Percentiles rank a stretch among this genome's conserved stretches.
phyloP scores from a whole-genome alignment of 1,140 invertebrate species.

The Drosophila ogumai region DNA sequence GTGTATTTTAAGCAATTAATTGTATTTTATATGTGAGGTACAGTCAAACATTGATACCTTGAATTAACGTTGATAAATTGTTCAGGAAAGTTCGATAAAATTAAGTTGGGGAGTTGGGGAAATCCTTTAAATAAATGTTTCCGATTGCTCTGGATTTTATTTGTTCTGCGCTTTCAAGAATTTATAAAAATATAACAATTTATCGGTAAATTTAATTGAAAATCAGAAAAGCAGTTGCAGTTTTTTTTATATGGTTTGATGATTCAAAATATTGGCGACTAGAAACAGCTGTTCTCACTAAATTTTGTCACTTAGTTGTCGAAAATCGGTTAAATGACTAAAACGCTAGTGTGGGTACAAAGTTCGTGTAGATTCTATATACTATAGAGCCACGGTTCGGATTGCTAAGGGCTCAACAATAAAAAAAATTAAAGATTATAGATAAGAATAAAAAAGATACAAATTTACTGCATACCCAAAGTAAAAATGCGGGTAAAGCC shows the following conservation, averaged over 20 bases:
- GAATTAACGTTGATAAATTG: background rate
- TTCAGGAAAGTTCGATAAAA: background rate
- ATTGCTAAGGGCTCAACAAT: too few species aligned
- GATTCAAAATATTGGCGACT: background rate
- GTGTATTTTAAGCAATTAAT: conserved; percentile 5
- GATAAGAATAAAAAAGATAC: too few species aligned
- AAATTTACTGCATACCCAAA: too few species aligned
- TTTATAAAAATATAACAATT: background rate
- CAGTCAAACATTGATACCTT: background rate
- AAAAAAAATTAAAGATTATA: background rate
- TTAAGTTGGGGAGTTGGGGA: background rate
- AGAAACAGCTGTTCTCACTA: background rate
- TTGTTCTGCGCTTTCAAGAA: too few species aligned
- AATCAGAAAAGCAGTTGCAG: background rate
- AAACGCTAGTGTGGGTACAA: background rate
- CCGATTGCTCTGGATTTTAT: background rate
- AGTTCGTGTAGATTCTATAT: too few species aligned
- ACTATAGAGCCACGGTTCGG: too few species aligned
- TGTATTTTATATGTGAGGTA: conserved; percentile 4
- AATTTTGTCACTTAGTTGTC: background rate
- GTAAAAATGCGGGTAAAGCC: too few species aligned
- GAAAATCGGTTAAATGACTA: background rate
- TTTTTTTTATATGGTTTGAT: background rate
- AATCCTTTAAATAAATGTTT: too few species aligned
- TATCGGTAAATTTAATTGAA: background rate